Evolutionary conservation across 2,113 vertebrate genomes (phyloP).

Genomic region (Oryctolagus cuniculus): DNA sequence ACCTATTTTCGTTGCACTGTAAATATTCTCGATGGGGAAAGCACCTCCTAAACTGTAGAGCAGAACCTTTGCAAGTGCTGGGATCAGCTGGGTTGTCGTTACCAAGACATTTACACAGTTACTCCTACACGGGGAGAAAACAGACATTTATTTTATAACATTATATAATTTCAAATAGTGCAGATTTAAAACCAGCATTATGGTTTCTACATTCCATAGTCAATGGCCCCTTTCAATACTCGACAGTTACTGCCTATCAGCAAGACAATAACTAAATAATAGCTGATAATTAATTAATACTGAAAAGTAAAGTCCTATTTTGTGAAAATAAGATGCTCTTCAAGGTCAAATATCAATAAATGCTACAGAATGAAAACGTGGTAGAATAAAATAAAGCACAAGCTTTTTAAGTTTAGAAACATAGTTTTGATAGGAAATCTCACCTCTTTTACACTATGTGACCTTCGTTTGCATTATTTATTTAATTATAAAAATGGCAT

Average conservation of each 20-base stretch:
- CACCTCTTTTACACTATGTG: background rate
- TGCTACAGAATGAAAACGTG: background rate
- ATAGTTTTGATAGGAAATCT: background rate
- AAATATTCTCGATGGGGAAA: constrained; percentile 93
- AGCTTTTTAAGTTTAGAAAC: background rate
- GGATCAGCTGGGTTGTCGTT: constrained; percentile 91
- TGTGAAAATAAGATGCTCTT: background rate
- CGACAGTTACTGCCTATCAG: background rate
- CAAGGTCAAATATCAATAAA: background rate
- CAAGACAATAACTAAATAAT: background rate
- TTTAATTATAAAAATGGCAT: background rate
- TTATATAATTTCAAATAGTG: background rate
- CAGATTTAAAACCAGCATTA: background rate
- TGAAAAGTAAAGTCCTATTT: background rate
- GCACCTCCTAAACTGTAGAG: constrained; percentile 92
- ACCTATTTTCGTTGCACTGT: constrained; percentile 94
- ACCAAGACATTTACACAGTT: constrained; percentile 92
- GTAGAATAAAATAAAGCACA: background rate
- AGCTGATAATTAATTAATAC: background rate
- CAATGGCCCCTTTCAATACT: background rate
- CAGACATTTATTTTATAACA: constrained; percentile 2
- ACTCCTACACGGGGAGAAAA: constrained; percentile 87
- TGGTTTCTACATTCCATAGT: background rate
- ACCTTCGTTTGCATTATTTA: background rate
- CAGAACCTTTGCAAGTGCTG: constrained; percentile 92